Base-by-base conservation (phyloP, 2,113 vertebrate species). In the Lampris incognitus region DNA sequence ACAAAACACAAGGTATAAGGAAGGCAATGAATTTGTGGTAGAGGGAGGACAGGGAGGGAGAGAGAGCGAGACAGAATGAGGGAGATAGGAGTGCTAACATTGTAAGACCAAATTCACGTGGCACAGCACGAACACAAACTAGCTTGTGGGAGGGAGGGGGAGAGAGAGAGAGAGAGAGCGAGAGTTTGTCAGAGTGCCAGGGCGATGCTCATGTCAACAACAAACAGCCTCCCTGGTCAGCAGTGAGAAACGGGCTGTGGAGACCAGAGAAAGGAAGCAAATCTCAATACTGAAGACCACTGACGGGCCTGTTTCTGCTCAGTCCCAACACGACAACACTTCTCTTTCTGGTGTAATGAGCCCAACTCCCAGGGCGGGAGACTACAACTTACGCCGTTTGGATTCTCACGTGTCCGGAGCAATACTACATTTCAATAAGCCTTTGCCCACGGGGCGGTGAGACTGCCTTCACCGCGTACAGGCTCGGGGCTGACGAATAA, bases 371-470 rank as follows among this genome's bases (percentile, higher is more conserved):
- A 59, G 37, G 55, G 13, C 74, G 56, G 40, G 70, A 50, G 58
- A 0, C 51, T 57, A 1, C 1, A 24, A 56, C 66, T 54, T 79
- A 58, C 87, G 81, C 73, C 56, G 63, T 66, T 81, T 73, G 41
- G 69, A 44, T 76, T 72, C 78, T 78, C 3, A 1, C 63, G 6
- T 83, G 66, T 76, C 84, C 67, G 41, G 64, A 58, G 63, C 24
- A 24, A 24, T 69, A 74, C 74, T 76, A 67, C 62, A 54, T 67
- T 87, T 83, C 83, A 82, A 89, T 89, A 75, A 89, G 63, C 64
- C 36, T 51, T 41, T 54, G 63, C 79, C 83, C 38, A 7, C 37
- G 82, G 82, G 75, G 9, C 46, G 39, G 36, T 60, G 61, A 57
- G 37, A 40, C 7, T 10, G 58, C 55, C 51, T 84, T 84, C 79